phyloP scores from a whole-genome alignment of 2,797 vertebrate genomes.

The Chelidonichthys spinosus region DNA sequence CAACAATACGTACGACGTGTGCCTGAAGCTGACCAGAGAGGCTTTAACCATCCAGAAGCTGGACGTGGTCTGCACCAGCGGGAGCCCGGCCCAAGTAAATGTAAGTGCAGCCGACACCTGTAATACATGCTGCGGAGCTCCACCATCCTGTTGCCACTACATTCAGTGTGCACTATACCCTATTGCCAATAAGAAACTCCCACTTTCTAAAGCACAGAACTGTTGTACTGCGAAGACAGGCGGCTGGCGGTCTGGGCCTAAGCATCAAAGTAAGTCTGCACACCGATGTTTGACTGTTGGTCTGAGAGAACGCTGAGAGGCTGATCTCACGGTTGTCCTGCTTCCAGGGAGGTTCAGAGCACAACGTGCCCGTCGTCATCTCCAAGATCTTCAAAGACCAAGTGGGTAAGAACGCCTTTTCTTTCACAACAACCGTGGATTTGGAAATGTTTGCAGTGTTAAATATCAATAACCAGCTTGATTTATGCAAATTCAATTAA shows the following conservation, averaged over 20 bases:
- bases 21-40: constrained; percentile 92
- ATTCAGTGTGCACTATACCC: constrained; percentile 65
- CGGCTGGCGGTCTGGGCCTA: constrained; percentile 92
- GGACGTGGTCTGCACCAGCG: constrained; percentile 90
- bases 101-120: constrained; percentile 87
- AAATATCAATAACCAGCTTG: constrained; percentile 12
- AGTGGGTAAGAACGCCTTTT: constrained; percentile 88
- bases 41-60: constrained; percentile 92
- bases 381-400: constrained; percentile 97
- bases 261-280: constrained; percentile 93
- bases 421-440: constrained; percentile 17
- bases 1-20: constrained; percentile 90
- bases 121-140: constrained; percentile 43
- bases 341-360: constrained; percentile 93
- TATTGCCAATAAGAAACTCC: constrained; percentile 86
- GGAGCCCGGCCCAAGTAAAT: constrained; percentile 86
- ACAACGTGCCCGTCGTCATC: constrained; percentile 95
- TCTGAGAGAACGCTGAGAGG: not conserved
- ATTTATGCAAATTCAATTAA: not conserved
- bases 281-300: constrained; percentile 13
- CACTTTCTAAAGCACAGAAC: constrained; percentile 99
- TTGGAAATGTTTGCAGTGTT: not conserved
- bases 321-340: constrained; percentile 32
- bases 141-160: constrained; percentile 25
- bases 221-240: constrained; percentile 94